Conservation (phyloP, 2,113 vertebrate genomes). For the Ivindomyrus marchei region DNA sequence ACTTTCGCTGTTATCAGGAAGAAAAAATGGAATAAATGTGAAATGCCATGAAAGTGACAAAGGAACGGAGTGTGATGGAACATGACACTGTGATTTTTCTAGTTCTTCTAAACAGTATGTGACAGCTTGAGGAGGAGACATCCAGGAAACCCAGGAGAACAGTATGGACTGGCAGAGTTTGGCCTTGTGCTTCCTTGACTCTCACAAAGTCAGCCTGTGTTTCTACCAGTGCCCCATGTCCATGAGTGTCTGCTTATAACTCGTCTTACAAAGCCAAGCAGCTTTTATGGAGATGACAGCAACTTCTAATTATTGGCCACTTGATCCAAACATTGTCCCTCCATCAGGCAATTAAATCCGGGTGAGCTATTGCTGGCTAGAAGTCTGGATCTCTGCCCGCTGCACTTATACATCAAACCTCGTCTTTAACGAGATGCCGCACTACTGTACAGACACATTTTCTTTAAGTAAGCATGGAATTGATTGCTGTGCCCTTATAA, state of each 20-base stretch:
- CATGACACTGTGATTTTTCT: background rate
- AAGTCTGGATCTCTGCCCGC: background rate
- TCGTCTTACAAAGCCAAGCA: background rate
- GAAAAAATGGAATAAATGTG: background rate
- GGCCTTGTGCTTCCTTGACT: background rate
- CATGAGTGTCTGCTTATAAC: background rate
- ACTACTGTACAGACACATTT: background rate
- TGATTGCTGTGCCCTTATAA: slow-evolving; percentile 1
- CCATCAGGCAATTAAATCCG: slow-evolving; percentile 23
- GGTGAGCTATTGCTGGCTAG: background rate
- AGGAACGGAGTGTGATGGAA: background rate
- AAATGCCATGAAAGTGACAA: background rate
- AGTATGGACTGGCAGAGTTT: background rate
- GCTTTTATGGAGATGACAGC: slow-evolving; percentile 8
- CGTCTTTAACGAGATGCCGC: background rate
- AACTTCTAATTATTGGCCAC: slow-evolving; percentile 8
- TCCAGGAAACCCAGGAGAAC: background rate
- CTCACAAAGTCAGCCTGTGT: background rate
- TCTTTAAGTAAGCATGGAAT: background rate
- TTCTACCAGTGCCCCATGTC: background rate
- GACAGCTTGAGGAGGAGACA: background rate
- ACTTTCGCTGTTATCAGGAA: background rate
- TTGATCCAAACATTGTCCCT: slow-evolving; percentile 23
- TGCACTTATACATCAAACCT: background rate
- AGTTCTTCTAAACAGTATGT: background rate